phyloP scores from a whole-genome alignment of 2,888 invertebrate genomes.

The Nipponacmea schrenckii region DNA sequence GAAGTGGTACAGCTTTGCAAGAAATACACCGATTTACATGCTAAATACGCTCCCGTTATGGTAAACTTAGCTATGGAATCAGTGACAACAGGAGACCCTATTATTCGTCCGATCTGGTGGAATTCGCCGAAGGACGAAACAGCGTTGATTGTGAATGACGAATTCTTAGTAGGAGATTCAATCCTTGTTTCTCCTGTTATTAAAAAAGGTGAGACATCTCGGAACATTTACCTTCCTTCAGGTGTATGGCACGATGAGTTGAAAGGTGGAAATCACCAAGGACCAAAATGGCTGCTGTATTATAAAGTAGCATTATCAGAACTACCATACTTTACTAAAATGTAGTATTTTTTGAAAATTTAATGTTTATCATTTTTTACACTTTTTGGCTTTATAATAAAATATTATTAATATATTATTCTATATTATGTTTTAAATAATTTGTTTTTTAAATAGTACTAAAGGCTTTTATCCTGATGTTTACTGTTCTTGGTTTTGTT shows the following conservation, averaged over 20 bases:
- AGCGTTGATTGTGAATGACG: conserved; percentile 82
- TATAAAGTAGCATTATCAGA: conserved; percentile 37
- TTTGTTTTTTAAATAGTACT: too few relatives aligned
- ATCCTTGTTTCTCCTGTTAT: conserved; percentile 60
- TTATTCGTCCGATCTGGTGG: conserved; percentile 89
- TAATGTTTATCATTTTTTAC: too few relatives aligned
- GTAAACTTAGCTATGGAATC: conserved; percentile 44
- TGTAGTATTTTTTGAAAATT: too few relatives aligned
- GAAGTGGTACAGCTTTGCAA: conserved; percentile 37
- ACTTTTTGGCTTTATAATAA: too few relatives aligned
- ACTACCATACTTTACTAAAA: conserved; percentile 35
- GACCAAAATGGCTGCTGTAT: conserved; percentile 33
- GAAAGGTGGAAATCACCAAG: conserved; percentile 16
- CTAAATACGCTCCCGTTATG: conserved; percentile 37
- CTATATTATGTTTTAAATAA: too few relatives aligned
- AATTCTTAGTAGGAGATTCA: conserved; percentile 60
- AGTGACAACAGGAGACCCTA: conserved; percentile 73
- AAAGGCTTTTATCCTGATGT: too few relatives aligned
- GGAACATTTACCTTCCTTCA: conserved; percentile 51
- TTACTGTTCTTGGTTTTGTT: too few relatives aligned
- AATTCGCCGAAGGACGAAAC: conserved; percentile 85
- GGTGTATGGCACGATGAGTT: conserved; percentile 41
- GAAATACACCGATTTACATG: conserved; percentile 40
- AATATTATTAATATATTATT: too few relatives aligned
- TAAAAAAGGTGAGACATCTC: conserved; percentile 41